These are phyloP conservation scores for Malurus splendens DNA, from an alignment of 2,797 vertebrate genomes.

Conservation along the genomic window DNA sequence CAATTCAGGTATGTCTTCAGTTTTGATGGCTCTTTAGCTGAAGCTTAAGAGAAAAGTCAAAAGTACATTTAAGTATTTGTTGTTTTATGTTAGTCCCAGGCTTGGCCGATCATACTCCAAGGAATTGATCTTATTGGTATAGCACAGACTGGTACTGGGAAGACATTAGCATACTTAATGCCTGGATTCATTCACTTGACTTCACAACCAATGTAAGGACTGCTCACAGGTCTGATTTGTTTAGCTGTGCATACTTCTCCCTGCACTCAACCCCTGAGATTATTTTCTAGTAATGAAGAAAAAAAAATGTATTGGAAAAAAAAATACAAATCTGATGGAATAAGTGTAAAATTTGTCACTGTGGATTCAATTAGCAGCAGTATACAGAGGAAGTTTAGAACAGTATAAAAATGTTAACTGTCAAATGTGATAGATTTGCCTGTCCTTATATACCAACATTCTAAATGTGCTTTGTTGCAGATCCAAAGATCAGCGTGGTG, in stretches of 20 bases:
- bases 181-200: conserved; percentile 97
- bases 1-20: conserved; percentile 85
- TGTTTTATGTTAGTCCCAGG: conserved; percentile 83
- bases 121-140: conserved; percentile 94
- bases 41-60: not conserved
- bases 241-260: not conserved
- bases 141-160: conserved; percentile 95
- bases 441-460: not conserved
- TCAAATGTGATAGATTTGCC: not conserved
- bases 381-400: not conserved
- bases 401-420: not conserved
- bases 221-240: not conserved
- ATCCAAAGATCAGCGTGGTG: conserved; percentile 68
- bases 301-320: not conserved
- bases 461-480: conserved; percentile 62
- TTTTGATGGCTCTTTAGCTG: not conserved
- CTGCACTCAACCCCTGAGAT: not conserved
- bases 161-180: conserved; percentile 91
- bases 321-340: not conserved
- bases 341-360: not conserved
- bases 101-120: conserved; percentile 89
- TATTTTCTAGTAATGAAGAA: not conserved
- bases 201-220: conserved; percentile 86
- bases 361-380: not conserved
- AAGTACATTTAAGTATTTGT: not conserved